These are phyloP conservation scores for Distichodus sexfasciatus DNA, from an alignment of 2,797 vertebrate species.

Conservation along the genomic window DNA sequence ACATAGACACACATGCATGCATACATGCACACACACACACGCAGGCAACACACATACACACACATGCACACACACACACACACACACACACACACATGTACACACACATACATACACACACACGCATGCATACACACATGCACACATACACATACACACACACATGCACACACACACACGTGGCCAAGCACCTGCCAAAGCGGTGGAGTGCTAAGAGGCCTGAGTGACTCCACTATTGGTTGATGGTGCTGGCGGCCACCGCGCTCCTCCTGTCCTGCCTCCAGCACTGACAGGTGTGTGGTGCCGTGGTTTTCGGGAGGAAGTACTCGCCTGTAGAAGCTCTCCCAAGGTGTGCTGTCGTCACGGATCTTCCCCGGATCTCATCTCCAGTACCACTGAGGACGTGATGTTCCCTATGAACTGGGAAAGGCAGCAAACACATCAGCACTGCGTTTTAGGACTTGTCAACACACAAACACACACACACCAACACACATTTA, in stretches of 20 bases:
- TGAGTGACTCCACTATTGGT: conserved; percentile 76
- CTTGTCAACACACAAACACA: neutral
- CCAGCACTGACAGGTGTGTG: conserved; percentile 84
- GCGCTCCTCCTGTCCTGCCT: conserved; percentile 92
- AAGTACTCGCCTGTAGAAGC: conserved; percentile 90
- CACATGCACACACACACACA: no score
- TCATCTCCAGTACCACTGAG: conserved; percentile 64
- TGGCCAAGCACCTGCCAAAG: no score
- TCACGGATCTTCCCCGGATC: conserved; percentile 84
- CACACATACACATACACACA: no score
- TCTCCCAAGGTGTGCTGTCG: conserved; percentile 75
- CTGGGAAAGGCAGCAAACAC: conserved; percentile 65
- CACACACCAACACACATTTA: conserved; percentile 9
- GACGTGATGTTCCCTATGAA: conserved; percentile 89
- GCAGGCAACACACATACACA: no score
- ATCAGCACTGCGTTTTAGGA: neutral
- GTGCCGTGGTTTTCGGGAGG: conserved; percentile 83
- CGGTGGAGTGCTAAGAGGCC: no score
- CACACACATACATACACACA: no score
- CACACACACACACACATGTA: no score
- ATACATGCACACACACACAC: no score
- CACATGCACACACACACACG: no score
- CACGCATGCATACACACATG: no score
- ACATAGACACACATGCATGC: no score
- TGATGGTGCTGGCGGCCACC: conserved; percentile 95